These are phyloP conservation scores for Caradrina kadenii DNA, from an alignment of 2,888 invertebrate genomes.

Conservation along the genomic window DNA sequence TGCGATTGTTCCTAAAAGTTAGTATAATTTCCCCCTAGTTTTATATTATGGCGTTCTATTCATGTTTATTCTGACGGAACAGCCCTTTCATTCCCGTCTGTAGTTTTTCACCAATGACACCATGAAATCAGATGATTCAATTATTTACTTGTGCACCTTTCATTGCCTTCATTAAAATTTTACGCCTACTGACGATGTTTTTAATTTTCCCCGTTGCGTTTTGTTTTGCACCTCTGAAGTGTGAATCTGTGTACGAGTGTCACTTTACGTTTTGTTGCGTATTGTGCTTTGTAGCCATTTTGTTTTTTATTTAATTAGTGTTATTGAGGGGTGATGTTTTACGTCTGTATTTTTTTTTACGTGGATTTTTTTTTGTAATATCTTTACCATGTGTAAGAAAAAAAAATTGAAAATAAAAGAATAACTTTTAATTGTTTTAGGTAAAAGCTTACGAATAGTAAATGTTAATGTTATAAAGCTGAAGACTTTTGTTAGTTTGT, in stretches of 20 bases:
- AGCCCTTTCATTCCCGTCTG: conserved; percentile 76
- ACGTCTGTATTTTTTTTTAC: conserved; percentile 41
- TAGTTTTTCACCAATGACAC: conserved; percentile 80
- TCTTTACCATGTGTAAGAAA: neutral
- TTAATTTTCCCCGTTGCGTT: conserved; percentile 76
- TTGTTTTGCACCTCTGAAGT: conserved; percentile 89
- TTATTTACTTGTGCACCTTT: conserved; percentile 81
- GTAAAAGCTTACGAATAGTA: neutral
- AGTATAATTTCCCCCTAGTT: conserved; percentile 43
- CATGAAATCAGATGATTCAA: conserved; percentile 86
- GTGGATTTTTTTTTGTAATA: neutral
- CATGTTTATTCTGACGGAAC: conserved; percentile 77
- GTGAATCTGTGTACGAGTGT: conserved; percentile 81
- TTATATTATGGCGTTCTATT: conserved; percentile 66
- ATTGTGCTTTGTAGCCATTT: conserved; percentile 64
- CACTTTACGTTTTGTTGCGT: conserved; percentile 73
- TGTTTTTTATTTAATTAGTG: conserved; percentile 56
- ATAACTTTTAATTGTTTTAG: neutral
- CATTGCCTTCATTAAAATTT: conserved; percentile 88
- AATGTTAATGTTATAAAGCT: no score
- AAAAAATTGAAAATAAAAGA: neutral
- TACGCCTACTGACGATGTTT: conserved; percentile 75
- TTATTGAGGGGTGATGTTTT: conserved; percentile 33
- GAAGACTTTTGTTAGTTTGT: no score
- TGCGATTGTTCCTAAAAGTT: no score